phyloP scores from a whole-genome alignment of 1,140 invertebrate species.

The Drosophila sulfurigaster region DNA sequence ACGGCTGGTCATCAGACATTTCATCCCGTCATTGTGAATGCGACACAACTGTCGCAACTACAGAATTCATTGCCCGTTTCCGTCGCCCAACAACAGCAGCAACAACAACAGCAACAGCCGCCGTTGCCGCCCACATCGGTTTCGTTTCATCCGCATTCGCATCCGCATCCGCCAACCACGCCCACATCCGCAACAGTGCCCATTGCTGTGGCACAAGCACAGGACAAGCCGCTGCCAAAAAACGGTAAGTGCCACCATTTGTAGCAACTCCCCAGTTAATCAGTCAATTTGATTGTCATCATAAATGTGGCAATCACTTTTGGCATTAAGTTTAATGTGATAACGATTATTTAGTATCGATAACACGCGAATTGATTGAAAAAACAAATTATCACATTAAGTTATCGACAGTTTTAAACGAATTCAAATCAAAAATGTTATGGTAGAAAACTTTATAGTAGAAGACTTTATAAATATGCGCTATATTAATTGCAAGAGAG shows the following conservation, averaged over 20 bases:
- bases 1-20: constrained; percentile 85
- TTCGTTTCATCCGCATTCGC: constrained; percentile 67
- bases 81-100: constrained; percentile 43
- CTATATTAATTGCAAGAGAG: too few relatives aligned
- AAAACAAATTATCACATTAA: not conserved
- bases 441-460: too few relatives aligned
- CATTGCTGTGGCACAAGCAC: constrained; percentile 48
- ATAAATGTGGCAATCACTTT: not conserved
- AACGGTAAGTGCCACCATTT: constrained; percentile 71
- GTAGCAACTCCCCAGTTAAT: not conserved
- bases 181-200: constrained; percentile 55
- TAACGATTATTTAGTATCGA: not conserved
- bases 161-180: constrained; percentile 61
- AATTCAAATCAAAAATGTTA: not conserved
- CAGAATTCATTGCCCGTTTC: constrained; percentile 56
- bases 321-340: not conserved
- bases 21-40: constrained; percentile 89
- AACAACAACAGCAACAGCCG: constrained; percentile 46
- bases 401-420: not conserved
- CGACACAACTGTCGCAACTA: constrained; percentile 88
- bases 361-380: not conserved
- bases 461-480: too few relatives aligned
- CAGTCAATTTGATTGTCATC: not conserved
- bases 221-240: constrained; percentile 82
- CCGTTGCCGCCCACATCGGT: constrained; percentile 62